Conservation (phyloP, 2,113 vertebrate species). For the Todiramphus chloris region DNA sequence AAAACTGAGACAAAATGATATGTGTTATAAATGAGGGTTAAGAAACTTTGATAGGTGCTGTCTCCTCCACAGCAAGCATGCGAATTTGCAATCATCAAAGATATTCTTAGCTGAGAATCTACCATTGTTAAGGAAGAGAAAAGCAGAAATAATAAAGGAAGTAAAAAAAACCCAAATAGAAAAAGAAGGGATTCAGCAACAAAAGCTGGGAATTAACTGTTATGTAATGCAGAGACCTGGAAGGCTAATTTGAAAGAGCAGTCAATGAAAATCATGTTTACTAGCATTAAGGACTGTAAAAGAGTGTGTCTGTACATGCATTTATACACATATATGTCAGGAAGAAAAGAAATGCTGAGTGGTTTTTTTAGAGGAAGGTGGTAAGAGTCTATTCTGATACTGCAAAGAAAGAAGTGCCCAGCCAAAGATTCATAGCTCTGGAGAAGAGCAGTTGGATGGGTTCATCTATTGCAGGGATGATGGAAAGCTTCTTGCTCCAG, state of each 20-base stretch:
- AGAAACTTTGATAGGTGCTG: slow-evolving; percentile 15
- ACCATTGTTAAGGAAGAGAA: slow-evolving; percentile 1
- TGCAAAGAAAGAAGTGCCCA: background rate
- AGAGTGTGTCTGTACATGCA: background rate
- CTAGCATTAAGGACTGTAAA: background rate
- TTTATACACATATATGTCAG: background rate
- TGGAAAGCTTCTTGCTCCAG: background rate
- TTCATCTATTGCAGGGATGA: background rate
- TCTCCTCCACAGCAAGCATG: background rate
- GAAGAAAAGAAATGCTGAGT: background rate
- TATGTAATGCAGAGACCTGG: background rate
- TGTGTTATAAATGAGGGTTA: background rate
- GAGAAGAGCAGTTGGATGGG: background rate
- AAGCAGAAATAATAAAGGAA: slow-evolving; percentile 7
- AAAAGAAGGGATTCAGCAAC: background rate
- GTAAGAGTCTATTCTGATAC: background rate
- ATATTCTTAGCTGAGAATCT: background rate
- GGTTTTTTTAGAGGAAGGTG: background rate
- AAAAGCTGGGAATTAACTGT: background rate
- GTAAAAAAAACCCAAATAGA: background rate
- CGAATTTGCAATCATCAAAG: background rate
- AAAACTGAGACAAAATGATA: background rate
- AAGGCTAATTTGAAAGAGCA: background rate
- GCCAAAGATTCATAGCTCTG: background rate
- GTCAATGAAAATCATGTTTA: background rate